phyloP scores from a whole-genome alignment of 2,888 invertebrate genomes.

The Eristalis pertinax region DNA sequence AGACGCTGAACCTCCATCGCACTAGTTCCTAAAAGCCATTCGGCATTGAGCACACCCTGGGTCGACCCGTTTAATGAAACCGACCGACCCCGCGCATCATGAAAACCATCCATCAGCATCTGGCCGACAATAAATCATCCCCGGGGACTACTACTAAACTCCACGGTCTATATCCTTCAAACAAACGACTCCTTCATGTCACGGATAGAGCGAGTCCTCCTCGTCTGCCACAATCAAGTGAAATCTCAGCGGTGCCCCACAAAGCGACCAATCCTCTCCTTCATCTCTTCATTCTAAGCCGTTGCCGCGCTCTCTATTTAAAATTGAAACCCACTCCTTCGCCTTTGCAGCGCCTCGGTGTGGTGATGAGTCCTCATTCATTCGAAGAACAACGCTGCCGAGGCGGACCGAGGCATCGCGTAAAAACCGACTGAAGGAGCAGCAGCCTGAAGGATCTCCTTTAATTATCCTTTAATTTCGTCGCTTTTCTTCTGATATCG shows the following conservation, averaged over 20 bases:
- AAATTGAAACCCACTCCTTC: neutral
- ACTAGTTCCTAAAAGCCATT: neutral
- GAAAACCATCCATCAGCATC: conserved; percentile 20
- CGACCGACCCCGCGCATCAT: neutral
- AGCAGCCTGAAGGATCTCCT: conserved; percentile 31
- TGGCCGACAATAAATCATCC: conserved; percentile 22
- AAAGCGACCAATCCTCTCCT: conserved; percentile 6
- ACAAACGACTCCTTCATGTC: conserved; percentile 4
- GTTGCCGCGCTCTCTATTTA: conserved; percentile 8
- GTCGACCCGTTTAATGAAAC: neutral
- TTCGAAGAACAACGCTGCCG: conserved; percentile 15
- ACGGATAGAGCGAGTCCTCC: neutral
- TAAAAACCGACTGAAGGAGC: neutral
- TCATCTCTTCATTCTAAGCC: conserved; percentile 6
- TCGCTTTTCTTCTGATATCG: conserved; percentile 31
- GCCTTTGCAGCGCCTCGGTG: neutral
- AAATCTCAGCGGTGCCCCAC: conserved; percentile 33
- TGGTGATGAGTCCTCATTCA: neutral
- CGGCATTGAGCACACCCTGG: neutral
- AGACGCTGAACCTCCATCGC: neutral
- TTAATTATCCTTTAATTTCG: conserved; percentile 61
- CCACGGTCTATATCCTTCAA: conserved; percentile 3
- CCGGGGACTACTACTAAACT: neutral
- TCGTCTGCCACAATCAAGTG: conserved; percentile 2
- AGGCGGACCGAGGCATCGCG: neutral